Base-by-base conservation (phyloP, 2,888 invertebrate species). In the Vanessa cardui region DNA sequence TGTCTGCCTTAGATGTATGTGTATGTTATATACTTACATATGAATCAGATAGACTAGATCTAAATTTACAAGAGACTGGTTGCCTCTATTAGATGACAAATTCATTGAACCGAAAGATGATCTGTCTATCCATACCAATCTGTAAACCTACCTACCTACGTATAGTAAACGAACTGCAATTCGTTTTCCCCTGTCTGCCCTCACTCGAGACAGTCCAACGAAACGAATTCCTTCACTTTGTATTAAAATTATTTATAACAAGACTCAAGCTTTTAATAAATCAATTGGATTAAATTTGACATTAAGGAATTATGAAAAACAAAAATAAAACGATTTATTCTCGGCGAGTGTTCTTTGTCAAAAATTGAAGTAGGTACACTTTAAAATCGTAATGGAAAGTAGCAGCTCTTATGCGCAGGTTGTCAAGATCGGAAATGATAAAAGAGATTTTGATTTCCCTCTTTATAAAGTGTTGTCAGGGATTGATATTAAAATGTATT, bases 31-130 rank as follows among this genome's bases (percentile, higher is more conserved):
- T 15, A 18, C 4, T 33, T 20, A 39, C n/a, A 16, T 39, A 20
- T 5, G 9, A 16, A 21, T 1, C 21, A 20, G 49, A 58, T 50
- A 50, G 20, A 16, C 46, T 52, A 45, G 47, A 46, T 62, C 26
- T 67, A 39, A 45, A 44, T 63, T 61, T 49, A 45, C 60, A n/a
- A 58, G 45, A 60, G 67, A 58, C 61, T 50, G 56, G n/a, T 15
- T 61, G 58, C 58, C 54, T 46, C 46, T 62, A 60, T 44, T 50
- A 45, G 62, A 65, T 33, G 60, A 63, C 31, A 52, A 58, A 68
- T 58, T 72, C 72, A 72, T 46, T 72, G 72, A 72, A 64, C 72
- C 15, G 70, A 64, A 72, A 59, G 61, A 52, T 62, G 54, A 44
- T 64, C 62, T 56, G 44, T 58, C 49, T 50, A 50, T 56, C 18